Evolutionary conservation across 2,797 vertebrate species (phyloP), one percentile per base, ranked within the genome.

Genomic region (Lycodopsis pacificus): DNA sequence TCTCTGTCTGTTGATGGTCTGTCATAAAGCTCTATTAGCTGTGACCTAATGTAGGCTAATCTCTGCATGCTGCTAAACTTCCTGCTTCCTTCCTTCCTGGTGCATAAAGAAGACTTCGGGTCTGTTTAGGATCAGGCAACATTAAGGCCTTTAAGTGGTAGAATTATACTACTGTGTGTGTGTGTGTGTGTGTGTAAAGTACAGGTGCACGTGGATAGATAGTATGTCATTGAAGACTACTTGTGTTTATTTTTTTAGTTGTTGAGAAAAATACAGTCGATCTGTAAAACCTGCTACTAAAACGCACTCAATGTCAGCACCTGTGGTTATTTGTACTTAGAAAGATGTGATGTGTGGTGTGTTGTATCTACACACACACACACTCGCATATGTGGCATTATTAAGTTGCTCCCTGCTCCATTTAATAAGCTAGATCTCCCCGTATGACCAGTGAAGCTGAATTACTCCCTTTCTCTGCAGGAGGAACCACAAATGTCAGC

Each of bases 401-500:
- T 92, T 87, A 93, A 91, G 72, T 87, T 82, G 77, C 75, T 85
- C 63, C 74, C 57, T 54, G 53, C 19, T 64, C 77, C 20, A 51
- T 86, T 87, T 88, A 81, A 90, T 80, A 85, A 73, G 77, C 83
- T 58, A 53, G 74, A 73, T 88, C 79, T 81, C 81, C 82, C 68
- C 15, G 30, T 92, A 81, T 84, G 84, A 86, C 76, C 85, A 79
- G 84, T 88, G 86, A 90, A 91, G 85, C 82, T 83, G 84, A 90
- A 87, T 90, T 77, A 80, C 82, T 88, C 73, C 62, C 75, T 77
- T 86, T 93, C 90, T 92, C 85, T 76, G 71, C 89, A 83, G 90
- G 78, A 89, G 77, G 77, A 89, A 83, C 63, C 83, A 79, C 79
- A 93, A 92, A 93, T 93, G 92, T 92, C 92, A 93, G 89, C 82